phyloP scores from a whole-genome alignment of 2,113 vertebrate species.

The Paradisaea rubra region DNA sequence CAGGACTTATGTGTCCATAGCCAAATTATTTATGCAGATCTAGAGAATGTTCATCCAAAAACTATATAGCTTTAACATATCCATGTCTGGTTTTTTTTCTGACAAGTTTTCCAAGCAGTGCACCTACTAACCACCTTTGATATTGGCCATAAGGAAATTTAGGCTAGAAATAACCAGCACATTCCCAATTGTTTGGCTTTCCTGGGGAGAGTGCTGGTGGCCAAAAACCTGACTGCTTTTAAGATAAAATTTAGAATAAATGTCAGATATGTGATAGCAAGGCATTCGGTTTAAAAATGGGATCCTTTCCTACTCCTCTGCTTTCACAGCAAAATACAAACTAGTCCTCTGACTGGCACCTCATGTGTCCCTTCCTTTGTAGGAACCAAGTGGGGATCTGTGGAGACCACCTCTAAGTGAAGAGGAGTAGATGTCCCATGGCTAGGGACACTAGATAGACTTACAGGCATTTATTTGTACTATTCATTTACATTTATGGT shows the following conservation, averaged over 20 bases:
- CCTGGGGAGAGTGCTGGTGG: neutral
- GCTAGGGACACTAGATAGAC: neutral
- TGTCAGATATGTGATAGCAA: neutral
- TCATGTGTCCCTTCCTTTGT: neutral
- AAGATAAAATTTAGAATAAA: neutral
- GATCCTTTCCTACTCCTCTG: neutral
- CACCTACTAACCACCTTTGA: neutral
- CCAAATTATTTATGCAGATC: constrained; percentile 44
- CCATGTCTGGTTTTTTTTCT: neutral
- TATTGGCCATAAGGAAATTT: neutral
- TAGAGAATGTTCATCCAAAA: neutral
- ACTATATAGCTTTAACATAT: neutral
- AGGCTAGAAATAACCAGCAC: neutral
- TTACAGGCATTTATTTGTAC: neutral
- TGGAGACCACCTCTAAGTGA: neutral
- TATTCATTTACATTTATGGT: neutral
- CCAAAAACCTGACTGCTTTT: neutral
- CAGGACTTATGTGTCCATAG: neutral
- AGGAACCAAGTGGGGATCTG: neutral
- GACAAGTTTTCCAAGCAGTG: neutral
- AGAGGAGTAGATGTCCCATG: neutral
- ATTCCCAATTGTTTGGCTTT: neutral
- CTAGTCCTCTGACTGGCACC: neutral
- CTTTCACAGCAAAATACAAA: neutral
- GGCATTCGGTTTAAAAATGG: neutral